Conservation (phyloP, 2,888 invertebrate species). For the Eupithecia subumbrata region DNA sequence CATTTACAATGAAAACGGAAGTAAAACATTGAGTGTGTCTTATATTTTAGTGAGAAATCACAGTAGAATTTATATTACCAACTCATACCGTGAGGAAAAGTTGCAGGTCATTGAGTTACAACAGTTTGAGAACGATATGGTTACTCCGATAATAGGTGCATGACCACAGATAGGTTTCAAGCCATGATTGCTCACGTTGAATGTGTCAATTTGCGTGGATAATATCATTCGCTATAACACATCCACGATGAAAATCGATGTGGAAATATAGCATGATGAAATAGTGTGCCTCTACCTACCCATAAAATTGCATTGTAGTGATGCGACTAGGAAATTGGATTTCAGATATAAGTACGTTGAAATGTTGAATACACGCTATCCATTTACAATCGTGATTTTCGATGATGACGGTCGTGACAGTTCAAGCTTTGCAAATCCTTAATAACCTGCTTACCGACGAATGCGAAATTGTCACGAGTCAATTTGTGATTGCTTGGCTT, state of each 20-base stretch:
- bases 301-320: conserved; percentile 73
- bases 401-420: conserved; percentile 72
- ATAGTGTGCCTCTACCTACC: conserved; percentile 50
- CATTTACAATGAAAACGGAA: too few relatives aligned
- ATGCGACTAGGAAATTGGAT: conserved; percentile 73
- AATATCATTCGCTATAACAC: conserved; percentile 59
- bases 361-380: conserved; percentile 59
- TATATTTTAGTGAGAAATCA: background rate
- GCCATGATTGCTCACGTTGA: conserved; percentile 43
- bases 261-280: conserved; percentile 65
- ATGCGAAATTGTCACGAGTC: background rate
- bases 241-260: conserved; percentile 63
- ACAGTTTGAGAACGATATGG: background rate
- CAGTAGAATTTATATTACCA: background rate
- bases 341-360: conserved; percentile 58
- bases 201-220: conserved; percentile 53
- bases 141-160: conserved; percentile 5
- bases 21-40: too few relatives aligned
- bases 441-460: conserved; percentile 22
- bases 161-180: conserved; percentile 19
- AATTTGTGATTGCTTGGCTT: conserved; percentile 6
- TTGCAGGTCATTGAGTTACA: background rate
- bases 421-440: conserved; percentile 40
- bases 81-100: background rate
- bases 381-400: conserved; percentile 73